Evolutionary conservation across 2,113 vertebrate species (phyloP).

Genomic region (Tachuris rubrigastra): DNA sequence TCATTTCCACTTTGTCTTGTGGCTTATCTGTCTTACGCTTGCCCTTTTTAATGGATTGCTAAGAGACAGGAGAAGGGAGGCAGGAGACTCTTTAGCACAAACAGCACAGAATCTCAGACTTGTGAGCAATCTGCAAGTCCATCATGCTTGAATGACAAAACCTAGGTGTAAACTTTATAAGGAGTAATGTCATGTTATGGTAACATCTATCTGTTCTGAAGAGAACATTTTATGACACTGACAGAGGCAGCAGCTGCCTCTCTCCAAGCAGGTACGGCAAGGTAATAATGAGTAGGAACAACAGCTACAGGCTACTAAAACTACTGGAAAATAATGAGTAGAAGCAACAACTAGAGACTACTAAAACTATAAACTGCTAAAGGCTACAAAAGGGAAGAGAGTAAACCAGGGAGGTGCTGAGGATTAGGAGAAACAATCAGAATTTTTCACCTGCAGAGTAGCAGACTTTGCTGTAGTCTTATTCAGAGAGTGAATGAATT

Average conservation of each 20-base stretch:
- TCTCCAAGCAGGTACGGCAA: background rate
- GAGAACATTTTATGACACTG: rapidly evolving
- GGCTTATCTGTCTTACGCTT: background rate
- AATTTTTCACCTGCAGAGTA: background rate
- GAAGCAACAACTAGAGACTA: background rate
- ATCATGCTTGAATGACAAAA: background rate
- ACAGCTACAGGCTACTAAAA: background rate
- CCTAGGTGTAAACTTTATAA: background rate
- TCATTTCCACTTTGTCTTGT: background rate
- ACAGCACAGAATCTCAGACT: background rate
- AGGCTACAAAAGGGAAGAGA: background rate
- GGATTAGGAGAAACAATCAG: background rate
- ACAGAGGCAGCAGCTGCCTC: background rate
- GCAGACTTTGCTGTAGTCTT: background rate
- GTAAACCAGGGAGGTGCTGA: rapidly evolving
- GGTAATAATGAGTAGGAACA: background rate
- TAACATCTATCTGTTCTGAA: background rate
- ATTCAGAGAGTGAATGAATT: background rate
- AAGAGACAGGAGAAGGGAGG: background rate
- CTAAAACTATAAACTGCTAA: background rate
- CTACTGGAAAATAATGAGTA: background rate
- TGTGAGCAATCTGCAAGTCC: background rate
- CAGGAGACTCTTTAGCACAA: background rate
- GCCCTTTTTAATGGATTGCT: background rate
- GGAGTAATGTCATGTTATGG: background rate